A percentile compares a stretch with the other conserved stretches of the same genome.
Evolutionary conservation across 2,888 invertebrate genomes (phyloP).

Genomic region (Pasiphila rectangulata): DNA sequence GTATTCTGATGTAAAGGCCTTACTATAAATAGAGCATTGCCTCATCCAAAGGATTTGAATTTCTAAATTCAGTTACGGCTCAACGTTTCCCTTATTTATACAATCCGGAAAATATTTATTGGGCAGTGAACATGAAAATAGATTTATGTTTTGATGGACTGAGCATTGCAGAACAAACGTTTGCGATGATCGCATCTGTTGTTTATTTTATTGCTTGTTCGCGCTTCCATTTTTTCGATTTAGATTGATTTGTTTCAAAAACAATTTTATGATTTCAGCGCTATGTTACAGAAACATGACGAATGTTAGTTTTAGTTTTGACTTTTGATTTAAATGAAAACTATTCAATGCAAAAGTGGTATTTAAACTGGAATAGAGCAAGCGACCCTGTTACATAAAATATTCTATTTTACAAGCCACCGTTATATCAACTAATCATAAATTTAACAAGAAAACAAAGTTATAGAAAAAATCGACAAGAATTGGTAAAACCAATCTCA

Average conservation of each 20-base stretch:
- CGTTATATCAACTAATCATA: too few species aligned
- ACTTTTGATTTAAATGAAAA: too few species aligned
- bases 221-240: conserved; percentile 4
- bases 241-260: background rate
- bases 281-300: background rate
- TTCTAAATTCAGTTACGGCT: background rate
- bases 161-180: conserved; percentile 13
- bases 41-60: background rate
- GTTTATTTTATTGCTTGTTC: conserved; percentile 16
- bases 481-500: too few species aligned
- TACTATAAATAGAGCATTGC: too few species aligned
- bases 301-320: background rate
- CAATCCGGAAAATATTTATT: conserved; percentile 48
- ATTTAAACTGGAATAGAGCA: too few species aligned
- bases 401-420: too few species aligned
- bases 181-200: conserved; percentile 22
- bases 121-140: conserved; percentile 37
- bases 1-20: background rate
- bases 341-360: too few species aligned
- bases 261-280: background rate
- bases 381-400: too few species aligned
- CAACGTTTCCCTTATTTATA: conserved; percentile 31
- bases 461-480: too few species aligned
- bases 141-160: conserved; percentile 32
- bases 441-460: too few species aligned